Evolutionary conservation across 2,888 invertebrate genomes (phyloP), one percentile per base, ranked within the genome.

Genomic region (Himalopsyche tibetana): DNA sequence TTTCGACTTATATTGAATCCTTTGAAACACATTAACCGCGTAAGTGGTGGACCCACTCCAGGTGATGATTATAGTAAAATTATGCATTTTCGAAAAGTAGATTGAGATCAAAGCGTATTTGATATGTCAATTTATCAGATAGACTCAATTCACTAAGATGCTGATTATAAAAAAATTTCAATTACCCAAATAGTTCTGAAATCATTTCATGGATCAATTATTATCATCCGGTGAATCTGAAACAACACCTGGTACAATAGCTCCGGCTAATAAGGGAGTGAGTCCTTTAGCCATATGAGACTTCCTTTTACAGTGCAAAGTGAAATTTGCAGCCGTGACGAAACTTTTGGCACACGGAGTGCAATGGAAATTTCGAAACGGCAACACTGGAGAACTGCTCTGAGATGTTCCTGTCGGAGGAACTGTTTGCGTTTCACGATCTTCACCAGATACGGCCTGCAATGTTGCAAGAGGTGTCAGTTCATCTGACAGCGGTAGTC

Each of bases 201-300:
- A 45, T 45, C 9, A 45, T 45, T 45, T 45, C 8, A 8, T 51
- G 15, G 15, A 15, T 74, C 36, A 74, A 74, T 74, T 74, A 74
- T 74, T 74, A 74, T 74, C 74, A 36, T 74, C 74, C 5, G 74
- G 74, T 15, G 74, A 74, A 74, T 74, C 74, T 36, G 74, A 74
- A 17, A 28, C 38, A 79, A 83, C 19, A 40, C 51, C 19, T 15
- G 74, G 74, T 5, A 74, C 15, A 15, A 74, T 15, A 28, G 56
- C 36, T 51, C 81, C 82, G 2, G 85, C 56, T 9, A 81, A 38
- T 19, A 85, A 17, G 0, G 85, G 85, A 36, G 82, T 85, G 63
- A 85, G 56, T 28, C 85, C 85, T 40, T 86, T 85, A 17, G 88
- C 86, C 80, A 86, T 82, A 42, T 88, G 88, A 12, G 86, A 88